Base-by-base conservation (phyloP, 2,888 invertebrate species). In the Mellilla xanthometata region DNA sequence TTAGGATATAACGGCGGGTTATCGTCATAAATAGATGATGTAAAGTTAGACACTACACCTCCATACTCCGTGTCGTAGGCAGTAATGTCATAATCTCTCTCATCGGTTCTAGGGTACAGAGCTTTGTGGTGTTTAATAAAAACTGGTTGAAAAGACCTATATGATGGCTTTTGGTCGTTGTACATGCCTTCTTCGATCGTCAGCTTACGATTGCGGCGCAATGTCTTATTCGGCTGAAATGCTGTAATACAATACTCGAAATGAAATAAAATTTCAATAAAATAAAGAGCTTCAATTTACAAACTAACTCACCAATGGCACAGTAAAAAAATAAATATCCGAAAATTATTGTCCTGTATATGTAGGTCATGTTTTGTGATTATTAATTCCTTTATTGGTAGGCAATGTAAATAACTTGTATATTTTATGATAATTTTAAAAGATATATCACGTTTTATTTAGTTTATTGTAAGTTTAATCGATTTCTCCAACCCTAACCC, bases 21-120 rank as follows among this genome's bases (percentile, higher is more conserved):
- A 42, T 89, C 89, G 54, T 90, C 90, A 44, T 90, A 90, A 57
- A 89, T 82, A 43, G 89, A 84, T 56, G 88, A 86, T 39, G 88
- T 90, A 38, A 90, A 89, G 54, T 90, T 90, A 0, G 89, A 86
- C 0, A 87, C 83, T 10, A 89, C 84, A 5, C 76, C 88, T n/a
- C 86, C 86, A 39, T 89, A 89, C 41, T 88, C 89, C 0, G 84
- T 71, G 34, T 89, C 89, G 26, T 88, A 89, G 0, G 88, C 80
- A 11, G 77, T 84, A 49, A 84, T 78, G 59, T 89, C 88, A 38
- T 88, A 87, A 38, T 89, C 88, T 31, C 75, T 68, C 30, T 82
- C 86, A 15, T 85, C 84, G 26, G 72, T 60, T 49, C 75, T 71
- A 1, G 83, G 81, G 50, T 86, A 86, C 4, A 74, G 58, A 0